Evolutionary conservation across 2,888 invertebrate genomes (phyloP).

Genomic region (Lasioglossum morio): DNA sequence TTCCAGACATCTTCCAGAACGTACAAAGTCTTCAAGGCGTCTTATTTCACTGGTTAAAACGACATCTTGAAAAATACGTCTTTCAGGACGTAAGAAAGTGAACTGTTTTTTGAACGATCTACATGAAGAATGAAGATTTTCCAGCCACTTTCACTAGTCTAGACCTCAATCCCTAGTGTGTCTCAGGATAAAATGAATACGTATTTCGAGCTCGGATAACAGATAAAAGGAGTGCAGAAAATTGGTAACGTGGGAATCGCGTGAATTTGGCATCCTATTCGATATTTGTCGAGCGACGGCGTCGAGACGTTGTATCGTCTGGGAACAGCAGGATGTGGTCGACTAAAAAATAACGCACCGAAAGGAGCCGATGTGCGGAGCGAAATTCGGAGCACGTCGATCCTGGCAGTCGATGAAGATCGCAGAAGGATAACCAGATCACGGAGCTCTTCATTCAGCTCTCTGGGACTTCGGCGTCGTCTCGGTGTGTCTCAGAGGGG

Average conservation of each 20-base stretch:
- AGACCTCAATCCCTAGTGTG: not conserved
- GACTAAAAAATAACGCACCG: constrained; percentile 23
- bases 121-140: too few relatives aligned
- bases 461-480: constrained; percentile 23
- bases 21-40: too few relatives aligned
- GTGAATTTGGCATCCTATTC: not conserved
- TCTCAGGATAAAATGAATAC: not conserved
- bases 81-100: too few relatives aligned
- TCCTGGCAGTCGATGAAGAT: constrained; percentile 46
- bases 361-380: constrained; percentile 24
- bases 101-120: too few relatives aligned
- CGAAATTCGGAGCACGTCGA: constrained; percentile 56
- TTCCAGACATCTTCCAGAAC: too few relatives aligned
- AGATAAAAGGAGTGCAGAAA: not conserved
- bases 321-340: not conserved
- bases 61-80: too few relatives aligned
- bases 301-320: not conserved
- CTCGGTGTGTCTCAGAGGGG: constrained; percentile 8
- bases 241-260: not conserved
- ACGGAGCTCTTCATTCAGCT: constrained; percentile 53
- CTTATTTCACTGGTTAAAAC: too few relatives aligned
- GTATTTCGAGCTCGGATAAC: not conserved
- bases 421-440: constrained; percentile 59
- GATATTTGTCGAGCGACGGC: not conserved
- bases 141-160: too few relatives aligned